These are phyloP conservation scores for Crenichthys baileyi DNA, from an alignment of 2,797 vertebrate species.

Conservation along the genomic window DNA sequence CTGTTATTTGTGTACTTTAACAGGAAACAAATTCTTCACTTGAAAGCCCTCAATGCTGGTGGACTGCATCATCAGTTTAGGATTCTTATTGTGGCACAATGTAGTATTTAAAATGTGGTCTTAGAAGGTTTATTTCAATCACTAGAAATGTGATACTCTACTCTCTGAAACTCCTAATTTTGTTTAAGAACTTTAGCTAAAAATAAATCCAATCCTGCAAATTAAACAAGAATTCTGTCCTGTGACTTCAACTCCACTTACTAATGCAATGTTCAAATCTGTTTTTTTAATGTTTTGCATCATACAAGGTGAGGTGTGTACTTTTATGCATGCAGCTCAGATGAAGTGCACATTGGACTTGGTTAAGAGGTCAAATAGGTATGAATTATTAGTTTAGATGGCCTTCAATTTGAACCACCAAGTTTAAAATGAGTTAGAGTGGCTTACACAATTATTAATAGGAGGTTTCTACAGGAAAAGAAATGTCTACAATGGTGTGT, in stretches of 20 bases:
- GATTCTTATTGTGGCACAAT: background rate
- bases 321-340: too few species aligned
- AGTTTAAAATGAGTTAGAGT: background rate
- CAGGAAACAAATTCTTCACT: background rate
- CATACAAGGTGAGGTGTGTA: too few species aligned
- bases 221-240: background rate
- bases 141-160: background rate
- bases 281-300: too few species aligned
- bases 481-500: too few species aligned
- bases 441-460: background rate
- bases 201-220: background rate
- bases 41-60: background rate
- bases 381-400: too few species aligned
- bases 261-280: background rate
- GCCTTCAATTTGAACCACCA: background rate
- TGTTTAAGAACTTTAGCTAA: background rate
- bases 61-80: too few species aligned
- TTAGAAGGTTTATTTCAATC: background rate
- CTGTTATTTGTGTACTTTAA: background rate
- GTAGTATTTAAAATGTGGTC: background rate
- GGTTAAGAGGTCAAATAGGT: too few species aligned
- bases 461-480: background rate
- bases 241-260: background rate
- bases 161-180: background rate
- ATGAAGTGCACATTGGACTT: too few species aligned